A percentile compares a stretch with the other conserved stretches of the same genome.
phyloP scores from a whole-genome alignment of 2,888 invertebrate species.

The Venusia cambrica region DNA sequence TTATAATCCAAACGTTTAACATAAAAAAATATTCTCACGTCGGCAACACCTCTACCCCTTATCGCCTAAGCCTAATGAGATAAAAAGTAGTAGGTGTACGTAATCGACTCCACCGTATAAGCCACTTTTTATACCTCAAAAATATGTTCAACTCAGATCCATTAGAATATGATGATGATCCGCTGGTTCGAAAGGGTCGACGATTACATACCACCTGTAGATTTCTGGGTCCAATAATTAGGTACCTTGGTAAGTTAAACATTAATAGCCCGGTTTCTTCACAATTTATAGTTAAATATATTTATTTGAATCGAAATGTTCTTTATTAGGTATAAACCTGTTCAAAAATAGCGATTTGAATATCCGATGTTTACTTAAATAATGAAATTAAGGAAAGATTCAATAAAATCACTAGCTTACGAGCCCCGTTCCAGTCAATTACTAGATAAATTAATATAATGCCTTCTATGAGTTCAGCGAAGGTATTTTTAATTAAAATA shows the following conservation, averaged over 20 bases:
- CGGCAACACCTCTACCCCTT: constrained; percentile 21
- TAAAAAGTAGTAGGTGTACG: constrained; percentile 23
- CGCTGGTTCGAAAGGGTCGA: constrained; percentile 29
- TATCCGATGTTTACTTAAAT: constrained; percentile 54
- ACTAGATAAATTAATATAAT: constrained; percentile 9
- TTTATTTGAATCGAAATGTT: constrained; percentile 55
- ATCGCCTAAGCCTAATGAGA: constrained; percentile 21
- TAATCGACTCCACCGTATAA: constrained; percentile 15
- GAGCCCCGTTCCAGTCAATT: constrained; percentile 24
- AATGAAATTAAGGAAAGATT: constrained; percentile 46
- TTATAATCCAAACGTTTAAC: no score
- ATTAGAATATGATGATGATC: constrained; percentile 42
- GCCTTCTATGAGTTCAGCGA: constrained; percentile 3
- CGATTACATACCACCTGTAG: constrained; percentile 66
- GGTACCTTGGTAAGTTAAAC: constrained; percentile 44
- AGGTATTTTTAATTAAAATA: constrained; percentile 18
- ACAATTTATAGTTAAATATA: constrained; percentile 54
- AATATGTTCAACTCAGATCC: constrained; percentile 20
- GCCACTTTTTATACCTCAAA: constrained; percentile 9
- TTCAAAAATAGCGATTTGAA: constrained; percentile 45
- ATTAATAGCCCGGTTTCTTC: constrained; percentile 55
- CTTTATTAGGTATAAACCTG: constrained; percentile 37
- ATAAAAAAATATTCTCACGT: constrained; percentile 3
- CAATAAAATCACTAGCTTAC: constrained; percentile 33
- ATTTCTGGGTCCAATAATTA: constrained; percentile 56